Evolutionary conservation across 2,888 invertebrate species (phyloP).

Genomic region (Eupithecia abbreviata): DNA sequence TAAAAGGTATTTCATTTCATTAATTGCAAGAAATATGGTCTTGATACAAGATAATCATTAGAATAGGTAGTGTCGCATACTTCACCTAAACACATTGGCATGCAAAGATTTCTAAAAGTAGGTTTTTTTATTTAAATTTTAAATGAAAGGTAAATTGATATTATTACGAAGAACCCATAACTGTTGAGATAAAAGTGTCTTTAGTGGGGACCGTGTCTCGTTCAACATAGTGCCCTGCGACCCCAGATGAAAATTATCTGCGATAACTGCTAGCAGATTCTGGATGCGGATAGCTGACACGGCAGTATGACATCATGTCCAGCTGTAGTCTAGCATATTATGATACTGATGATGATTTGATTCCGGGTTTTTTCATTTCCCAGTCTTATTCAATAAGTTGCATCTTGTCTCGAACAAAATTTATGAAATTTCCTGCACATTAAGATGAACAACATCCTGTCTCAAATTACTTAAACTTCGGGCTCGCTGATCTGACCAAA

Average conservation of each 20-base stretch:
- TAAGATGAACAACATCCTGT: constrained; percentile 9
- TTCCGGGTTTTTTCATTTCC: neutral
- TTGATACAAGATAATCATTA: no score
- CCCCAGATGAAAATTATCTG: neutral
- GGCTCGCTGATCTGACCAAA: constrained; percentile 4
- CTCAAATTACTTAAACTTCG: constrained; percentile 5
- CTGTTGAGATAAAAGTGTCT: neutral
- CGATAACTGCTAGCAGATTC: neutral
- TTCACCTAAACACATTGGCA: no score
- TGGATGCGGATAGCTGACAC: neutral
- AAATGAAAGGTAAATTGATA: neutral
- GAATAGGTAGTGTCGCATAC: no score
- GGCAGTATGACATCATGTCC: neutral
- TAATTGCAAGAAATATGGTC: no score
- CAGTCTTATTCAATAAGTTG: neutral
- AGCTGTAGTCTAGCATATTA: no score
- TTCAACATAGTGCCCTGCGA: neutral
- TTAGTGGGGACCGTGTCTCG: neutral
- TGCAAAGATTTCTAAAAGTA: no score
- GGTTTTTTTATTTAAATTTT: no score
- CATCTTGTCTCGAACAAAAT: neutral
- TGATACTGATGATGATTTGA: neutral
- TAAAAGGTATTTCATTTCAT: neutral
- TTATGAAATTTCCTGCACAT: constrained; percentile 10
- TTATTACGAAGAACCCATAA: neutral